phyloP scores from a whole-genome alignment of 2,797 vertebrate genomes.

The Chloroceryle inda region DNA sequence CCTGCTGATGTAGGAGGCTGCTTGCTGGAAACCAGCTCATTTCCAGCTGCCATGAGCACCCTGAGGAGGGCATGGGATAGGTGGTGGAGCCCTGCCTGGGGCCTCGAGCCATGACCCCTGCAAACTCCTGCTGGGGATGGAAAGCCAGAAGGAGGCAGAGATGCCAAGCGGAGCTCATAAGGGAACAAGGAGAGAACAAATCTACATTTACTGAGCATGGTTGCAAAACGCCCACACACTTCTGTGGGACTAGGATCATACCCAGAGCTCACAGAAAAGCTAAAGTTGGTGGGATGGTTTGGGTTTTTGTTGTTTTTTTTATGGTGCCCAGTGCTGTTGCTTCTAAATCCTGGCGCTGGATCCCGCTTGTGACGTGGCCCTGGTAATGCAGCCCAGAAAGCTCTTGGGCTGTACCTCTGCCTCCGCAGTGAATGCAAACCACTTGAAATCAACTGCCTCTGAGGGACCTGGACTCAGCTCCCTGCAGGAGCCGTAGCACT shows the following conservation, averaged over 20 bases:
- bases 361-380: background rate
- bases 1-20: background rate
- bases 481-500: rapidly evolving
- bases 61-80: rapidly evolving
- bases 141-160: background rate
- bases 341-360: background rate
- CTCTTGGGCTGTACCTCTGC: background rate
- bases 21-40: background rate
- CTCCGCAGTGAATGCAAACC: background rate
- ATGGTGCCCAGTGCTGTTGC: rapidly evolving
- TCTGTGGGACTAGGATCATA: conserved; percentile 18
- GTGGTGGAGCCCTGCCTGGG: background rate
- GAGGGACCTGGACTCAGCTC: background rate
- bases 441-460: background rate
- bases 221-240: background rate
- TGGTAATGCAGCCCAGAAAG: background rate
- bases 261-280: background rate
- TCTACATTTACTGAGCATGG: background rate
- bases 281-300: background rate
- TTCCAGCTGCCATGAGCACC: background rate
- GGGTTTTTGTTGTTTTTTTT: background rate
- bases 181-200: conserved; percentile 25
- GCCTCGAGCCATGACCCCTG: rapidly evolving
- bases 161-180: background rate
- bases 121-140: background rate